Evolutionary conservation across 2,797 vertebrate genomes (phyloP).

Genomic region (Microtus californicus): DNA sequence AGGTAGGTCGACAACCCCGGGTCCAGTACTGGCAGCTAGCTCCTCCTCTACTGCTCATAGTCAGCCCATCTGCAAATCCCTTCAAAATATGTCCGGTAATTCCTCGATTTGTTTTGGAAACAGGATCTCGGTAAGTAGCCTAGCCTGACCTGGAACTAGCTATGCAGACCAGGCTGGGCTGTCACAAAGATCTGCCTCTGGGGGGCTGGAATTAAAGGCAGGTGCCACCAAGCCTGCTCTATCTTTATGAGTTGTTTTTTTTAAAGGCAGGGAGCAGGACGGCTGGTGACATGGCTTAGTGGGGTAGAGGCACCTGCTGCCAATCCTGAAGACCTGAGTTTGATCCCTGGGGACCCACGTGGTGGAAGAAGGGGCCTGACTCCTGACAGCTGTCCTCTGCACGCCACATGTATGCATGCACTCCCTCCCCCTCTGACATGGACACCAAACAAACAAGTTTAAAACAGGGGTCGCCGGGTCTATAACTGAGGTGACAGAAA

Average conservation of each 20-base stretch:
- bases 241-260: not conserved
- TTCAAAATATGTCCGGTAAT: slow-evolving; percentile 38
- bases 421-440: not conserved
- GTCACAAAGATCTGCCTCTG: not conserved
- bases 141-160: not conserved
- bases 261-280: not conserved
- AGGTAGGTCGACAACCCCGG: not conserved
- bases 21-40: not conserved
- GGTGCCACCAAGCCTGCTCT: not conserved
- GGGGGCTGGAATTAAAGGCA: not conserved
- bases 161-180: not conserved
- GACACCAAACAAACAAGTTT: not conserved
- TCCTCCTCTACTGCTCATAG: not conserved
- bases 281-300: not conserved
- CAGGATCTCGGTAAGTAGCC: not conserved
- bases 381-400: not conserved
- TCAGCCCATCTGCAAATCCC: not conserved
- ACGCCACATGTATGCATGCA: too few relatives aligned
- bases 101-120: not conserved
- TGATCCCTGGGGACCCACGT: not conserved
- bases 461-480: not conserved
- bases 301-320: not conserved
- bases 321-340: not conserved
- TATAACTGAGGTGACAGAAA: not conserved
- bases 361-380: not conserved